Base-by-base conservation (phyloP, 2,888 invertebrate species). In the Bellardia bayeri region DNA sequence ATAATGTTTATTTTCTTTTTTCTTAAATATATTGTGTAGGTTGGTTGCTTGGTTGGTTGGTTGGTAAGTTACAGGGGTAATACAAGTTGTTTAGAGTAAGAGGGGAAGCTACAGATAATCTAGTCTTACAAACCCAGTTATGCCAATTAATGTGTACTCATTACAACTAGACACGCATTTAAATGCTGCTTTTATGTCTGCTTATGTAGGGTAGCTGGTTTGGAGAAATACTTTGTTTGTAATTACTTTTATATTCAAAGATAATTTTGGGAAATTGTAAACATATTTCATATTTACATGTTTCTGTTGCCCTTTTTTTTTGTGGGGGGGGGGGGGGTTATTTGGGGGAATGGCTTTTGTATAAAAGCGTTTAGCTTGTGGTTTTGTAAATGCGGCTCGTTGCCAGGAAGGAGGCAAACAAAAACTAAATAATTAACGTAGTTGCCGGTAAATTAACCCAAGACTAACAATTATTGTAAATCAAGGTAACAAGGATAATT, bases 81-180 rank as follows among this genome's bases (percentile, higher is more conserved):
- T 58, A 23, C 8, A 56, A 7, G 13, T n/a, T n/a, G 16, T n/a
- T 2, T 14, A 37, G 37, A 37, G 37, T 6, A 33, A 49, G 45
- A 14, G n/a, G 23, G 54, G 37, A 14, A 63, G n/a, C 51, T 37
- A 14, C 14, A 82, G 76, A 86, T 85, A 82, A 85, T 82, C 80
- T 80, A 80, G 80, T 76, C 85, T 80, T 83, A 76, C 82, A 88
- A 85, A 81, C 85, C 85, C 85, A 82, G 51, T 85, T 82, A 72
- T 56, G 78, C 74, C 82, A 86, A 88, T 85, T 88, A 88, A 86
- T 84, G 84, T 72, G 45, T 71, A 37, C 85, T 80, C 85, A 87
- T 88, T 85, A 87, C 87, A 87, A 83, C 64, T 72, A 85, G 79
- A 79, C 85, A 87, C 75, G 82, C 78, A 85, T 51, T 82, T 69